Percentiles rank a stretch among this genome's conserved stretches.
phyloP scores from a whole-genome alignment of 2,113 vertebrate genomes.

The Paramormyrops kingsleyae region DNA sequence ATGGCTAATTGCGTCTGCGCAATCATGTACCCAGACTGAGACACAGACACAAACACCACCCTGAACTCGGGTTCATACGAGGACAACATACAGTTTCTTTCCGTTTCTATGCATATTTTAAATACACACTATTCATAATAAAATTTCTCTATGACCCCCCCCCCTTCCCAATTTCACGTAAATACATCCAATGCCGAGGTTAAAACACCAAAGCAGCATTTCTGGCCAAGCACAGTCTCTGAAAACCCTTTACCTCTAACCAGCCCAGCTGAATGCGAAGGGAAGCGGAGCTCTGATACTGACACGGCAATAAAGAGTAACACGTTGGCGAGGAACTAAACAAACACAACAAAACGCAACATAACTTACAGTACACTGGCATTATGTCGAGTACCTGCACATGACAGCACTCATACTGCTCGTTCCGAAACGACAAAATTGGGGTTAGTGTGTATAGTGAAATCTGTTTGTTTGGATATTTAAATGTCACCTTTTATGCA shows the following conservation, averaged over 20 bases:
- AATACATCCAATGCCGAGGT: no score
- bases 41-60: not conserved
- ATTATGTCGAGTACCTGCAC: not conserved
- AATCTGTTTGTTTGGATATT: not conserved
- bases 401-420: not conserved
- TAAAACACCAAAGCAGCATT: not conserved
- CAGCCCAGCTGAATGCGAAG: not conserved
- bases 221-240: not conserved
- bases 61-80: not conserved
- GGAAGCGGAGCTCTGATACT: not conserved
- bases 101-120: not conserved
- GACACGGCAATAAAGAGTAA: conserved; percentile 2
- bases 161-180: no score
- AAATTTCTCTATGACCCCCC: not conserved
- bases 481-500: not conserved
- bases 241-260: not conserved
- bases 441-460: not conserved
- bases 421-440: not conserved
- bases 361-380: not conserved
- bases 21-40: not conserved
- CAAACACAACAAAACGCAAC: not conserved
- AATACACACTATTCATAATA: not conserved
- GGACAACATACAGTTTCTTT: not conserved
- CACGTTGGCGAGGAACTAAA: not conserved
- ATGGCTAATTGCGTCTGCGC: not conserved